A percentile compares a stretch with the other conserved stretches of the same genome.
Conservation (phyloP, 2,113 vertebrate species). For the Rutilus rutilus region DNA sequence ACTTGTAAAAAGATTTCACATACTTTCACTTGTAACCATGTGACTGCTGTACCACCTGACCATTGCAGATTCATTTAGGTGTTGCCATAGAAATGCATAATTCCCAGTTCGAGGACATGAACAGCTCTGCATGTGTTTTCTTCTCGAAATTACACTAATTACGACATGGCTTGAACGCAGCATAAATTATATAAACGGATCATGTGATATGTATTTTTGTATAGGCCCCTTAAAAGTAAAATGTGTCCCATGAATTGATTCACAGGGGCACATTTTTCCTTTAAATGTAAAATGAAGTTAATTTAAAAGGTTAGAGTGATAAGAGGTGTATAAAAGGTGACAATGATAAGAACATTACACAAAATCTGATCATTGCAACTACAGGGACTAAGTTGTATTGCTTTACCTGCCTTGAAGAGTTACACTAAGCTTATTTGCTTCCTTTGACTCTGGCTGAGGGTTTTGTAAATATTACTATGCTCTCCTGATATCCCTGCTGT, state of each 20-base stretch:
- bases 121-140: no score
- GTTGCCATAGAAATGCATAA: no score
- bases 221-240: not conserved
- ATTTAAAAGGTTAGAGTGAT: not conserved
- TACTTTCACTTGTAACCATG: no score
- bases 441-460: not conserved
- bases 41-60: no score
- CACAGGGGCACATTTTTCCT: not conserved
- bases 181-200: not conserved
- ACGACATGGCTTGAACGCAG: no score
- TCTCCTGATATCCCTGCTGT: not conserved
- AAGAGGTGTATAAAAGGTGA: not conserved
- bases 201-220: not conserved
- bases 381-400: not conserved
- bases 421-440: conserved; percentile 8
- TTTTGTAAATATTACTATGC: not conserved
- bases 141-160: no score
- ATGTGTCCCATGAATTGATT: not conserved
- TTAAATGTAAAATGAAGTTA: not conserved
- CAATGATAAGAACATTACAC: not conserved
- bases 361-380: not conserved
- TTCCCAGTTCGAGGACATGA: no score
- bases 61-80: no score
- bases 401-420: not conserved
- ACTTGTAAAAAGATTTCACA: no score